Conservation (phyloP, 2,888 invertebrate species). For the Euproctis similis region DNA sequence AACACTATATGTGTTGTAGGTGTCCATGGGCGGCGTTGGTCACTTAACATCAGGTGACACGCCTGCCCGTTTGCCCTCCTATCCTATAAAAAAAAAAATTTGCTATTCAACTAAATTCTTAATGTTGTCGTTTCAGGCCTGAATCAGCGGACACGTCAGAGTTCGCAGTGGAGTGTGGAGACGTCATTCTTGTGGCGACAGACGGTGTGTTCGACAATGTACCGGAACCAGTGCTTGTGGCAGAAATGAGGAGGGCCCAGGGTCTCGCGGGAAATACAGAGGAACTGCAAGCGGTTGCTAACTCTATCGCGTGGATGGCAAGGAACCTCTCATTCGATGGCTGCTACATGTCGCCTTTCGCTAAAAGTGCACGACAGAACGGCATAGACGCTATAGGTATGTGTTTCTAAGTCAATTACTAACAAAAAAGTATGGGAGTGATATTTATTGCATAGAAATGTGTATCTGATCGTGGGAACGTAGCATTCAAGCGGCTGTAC, state of each 20-base stretch:
- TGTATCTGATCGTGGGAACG: too few species aligned
- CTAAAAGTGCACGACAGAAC: slow-evolving; percentile 92
- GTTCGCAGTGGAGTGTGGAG: slow-evolving; percentile 93
- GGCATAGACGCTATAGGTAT: slow-evolving; percentile 94
- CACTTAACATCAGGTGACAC: too few species aligned
- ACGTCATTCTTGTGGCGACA: slow-evolving; percentile 95
- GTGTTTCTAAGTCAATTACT: too few species aligned
- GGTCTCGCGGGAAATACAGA: slow-evolving; percentile 75
- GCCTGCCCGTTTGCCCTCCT: too few species aligned
- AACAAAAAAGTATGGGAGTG: too few species aligned
- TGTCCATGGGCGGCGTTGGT: too few species aligned
- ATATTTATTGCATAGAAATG: too few species aligned
- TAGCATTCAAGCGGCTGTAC: too few species aligned
- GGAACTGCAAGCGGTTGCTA: slow-evolving; percentile 91
- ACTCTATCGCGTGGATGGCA: slow-evolving; percentile 96
- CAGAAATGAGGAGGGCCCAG: slow-evolving; percentile 84
- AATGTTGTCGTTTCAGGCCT: slow-evolving; percentile 75
- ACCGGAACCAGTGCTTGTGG: slow-evolving; percentile 91
- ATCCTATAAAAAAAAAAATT: too few species aligned
- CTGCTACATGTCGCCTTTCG: slow-evolving; percentile 96
- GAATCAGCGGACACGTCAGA: slow-evolving; percentile 93
- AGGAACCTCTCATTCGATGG: slow-evolving; percentile 95
- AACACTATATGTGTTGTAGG: too few species aligned
- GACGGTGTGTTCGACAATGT: slow-evolving; percentile 99
- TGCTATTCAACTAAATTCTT: too few species aligned